phyloP scores from a whole-genome alignment of 2,113 vertebrate species.

The Nothoprocta pentlandii region DNA sequence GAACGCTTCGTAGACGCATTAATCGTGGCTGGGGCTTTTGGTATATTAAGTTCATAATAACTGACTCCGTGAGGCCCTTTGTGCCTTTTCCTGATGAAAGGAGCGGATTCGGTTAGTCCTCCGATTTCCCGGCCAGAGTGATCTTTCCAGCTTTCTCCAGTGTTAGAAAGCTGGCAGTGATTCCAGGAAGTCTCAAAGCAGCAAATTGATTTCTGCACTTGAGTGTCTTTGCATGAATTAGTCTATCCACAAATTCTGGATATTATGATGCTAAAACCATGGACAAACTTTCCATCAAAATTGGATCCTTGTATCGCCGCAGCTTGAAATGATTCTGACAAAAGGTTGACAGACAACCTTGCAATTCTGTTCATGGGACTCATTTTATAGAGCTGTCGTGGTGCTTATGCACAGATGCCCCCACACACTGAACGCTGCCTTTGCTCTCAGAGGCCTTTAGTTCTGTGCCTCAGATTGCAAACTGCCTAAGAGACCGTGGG shows the following conservation, averaged over 20 bases:
- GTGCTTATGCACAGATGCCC: fast-evolving
- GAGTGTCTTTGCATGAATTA: fast-evolving
- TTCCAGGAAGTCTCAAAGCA: neutral
- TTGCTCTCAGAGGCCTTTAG: neutral
- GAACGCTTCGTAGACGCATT: neutral
- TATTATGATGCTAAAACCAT: neutral
- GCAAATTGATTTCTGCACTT: neutral
- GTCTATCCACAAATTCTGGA: neutral
- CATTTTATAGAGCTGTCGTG: neutral
- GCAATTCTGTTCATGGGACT: neutral
- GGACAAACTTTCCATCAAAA: neutral
- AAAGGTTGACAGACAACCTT: neutral
- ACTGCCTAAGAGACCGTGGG: neutral
- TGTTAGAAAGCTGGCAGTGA: neutral
- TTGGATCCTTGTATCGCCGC: neutral
- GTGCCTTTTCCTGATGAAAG: neutral
- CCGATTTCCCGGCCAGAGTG: neutral
- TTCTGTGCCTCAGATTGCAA: neutral
- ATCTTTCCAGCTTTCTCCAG: neutral
- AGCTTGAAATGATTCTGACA: neutral
- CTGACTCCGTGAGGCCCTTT: no score
- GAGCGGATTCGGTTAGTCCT: neutral
- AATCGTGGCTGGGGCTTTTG: neutral
- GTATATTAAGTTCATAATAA: fast-evolving
- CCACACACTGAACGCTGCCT: neutral